Evolutionary conservation across 1,140 invertebrate species (phyloP).

Genomic region (Augochlora pura): DNA sequence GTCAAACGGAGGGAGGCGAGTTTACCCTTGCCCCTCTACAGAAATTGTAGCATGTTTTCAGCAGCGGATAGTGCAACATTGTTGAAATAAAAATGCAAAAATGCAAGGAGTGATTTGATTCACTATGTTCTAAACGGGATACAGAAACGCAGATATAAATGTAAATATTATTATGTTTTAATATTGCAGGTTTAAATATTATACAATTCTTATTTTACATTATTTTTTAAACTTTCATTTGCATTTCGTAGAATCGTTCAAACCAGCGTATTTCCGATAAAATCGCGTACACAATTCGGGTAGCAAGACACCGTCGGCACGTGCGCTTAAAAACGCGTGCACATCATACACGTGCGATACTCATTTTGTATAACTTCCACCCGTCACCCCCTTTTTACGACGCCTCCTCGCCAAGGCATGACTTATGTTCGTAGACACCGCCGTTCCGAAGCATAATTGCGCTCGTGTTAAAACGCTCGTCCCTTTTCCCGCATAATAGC

Average conservation of each 20-base stretch:
- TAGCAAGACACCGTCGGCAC: not conserved
- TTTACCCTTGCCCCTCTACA: too few species aligned
- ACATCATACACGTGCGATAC: slow-evolving; percentile 6
- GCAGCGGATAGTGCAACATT: too few species aligned
- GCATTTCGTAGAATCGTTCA: not conserved
- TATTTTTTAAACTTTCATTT: too few species aligned
- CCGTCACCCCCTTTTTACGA: slow-evolving; percentile 46
- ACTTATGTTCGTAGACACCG: slow-evolving; percentile 61
- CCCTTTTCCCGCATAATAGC: slow-evolving; percentile 49
- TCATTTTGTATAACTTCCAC: slow-evolving; percentile 15
- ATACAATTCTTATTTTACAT: too few species aligned
- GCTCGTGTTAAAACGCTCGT: slow-evolving; percentile 15
- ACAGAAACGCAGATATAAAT: too few species aligned
- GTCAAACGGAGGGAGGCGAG: too few species aligned
- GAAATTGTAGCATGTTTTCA: too few species aligned
- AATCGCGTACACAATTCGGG: not conserved
- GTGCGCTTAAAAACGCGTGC: slow-evolving; percentile 31
- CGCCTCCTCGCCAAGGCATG: slow-evolving; percentile 45
- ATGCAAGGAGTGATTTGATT: too few species aligned
- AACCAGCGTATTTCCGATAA: not conserved
- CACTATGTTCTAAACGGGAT: too few species aligned
- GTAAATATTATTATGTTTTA: too few species aligned
- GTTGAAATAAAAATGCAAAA: too few species aligned
- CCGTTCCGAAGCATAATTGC: slow-evolving; percentile 54
- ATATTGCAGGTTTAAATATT: too few species aligned